phyloP scores from a whole-genome alignment of 30 jellyfish, hydroid and myxozoan species.

The Turritopsis dohrnii region DNA sequence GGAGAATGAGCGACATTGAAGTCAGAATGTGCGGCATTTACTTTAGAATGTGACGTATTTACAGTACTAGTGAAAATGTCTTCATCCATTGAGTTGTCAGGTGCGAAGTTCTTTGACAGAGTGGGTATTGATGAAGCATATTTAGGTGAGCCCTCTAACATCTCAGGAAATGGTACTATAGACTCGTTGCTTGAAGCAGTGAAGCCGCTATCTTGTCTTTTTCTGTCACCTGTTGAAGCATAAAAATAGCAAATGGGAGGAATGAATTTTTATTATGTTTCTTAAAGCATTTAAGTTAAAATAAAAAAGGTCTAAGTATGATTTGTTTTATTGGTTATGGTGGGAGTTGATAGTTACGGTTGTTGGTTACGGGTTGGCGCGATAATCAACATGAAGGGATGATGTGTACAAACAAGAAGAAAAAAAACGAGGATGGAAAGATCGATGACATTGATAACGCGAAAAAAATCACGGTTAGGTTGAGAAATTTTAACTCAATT shows the following conservation, averaged over 20 bases:
- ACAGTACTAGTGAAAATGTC: neutral
- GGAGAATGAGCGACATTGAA: neutral
- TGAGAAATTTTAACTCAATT: too few species aligned
- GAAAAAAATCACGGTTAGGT: neutral
- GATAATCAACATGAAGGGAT: too few species aligned
- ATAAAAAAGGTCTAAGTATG: neutral
- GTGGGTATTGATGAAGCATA: constrained; percentile 36
- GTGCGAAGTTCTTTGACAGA: neutral
- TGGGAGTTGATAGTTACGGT: neutral
- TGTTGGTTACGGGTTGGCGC: too few species aligned
- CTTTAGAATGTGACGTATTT: neutral
- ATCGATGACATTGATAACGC: neutral
- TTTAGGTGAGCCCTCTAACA: neutral
- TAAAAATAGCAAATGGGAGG: neutral
- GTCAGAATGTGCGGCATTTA: neutral
- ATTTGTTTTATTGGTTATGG: neutral
- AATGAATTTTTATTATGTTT: too few species aligned
- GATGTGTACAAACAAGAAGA: too few species aligned
- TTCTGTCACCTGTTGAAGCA: constrained; percentile 7
- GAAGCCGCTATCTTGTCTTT: constrained; percentile 36
- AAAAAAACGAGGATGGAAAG: neutral
- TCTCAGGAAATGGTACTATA: constrained; percentile 37
- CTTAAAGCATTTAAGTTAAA: too few species aligned
- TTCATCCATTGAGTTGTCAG: neutral
- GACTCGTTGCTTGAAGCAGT: constrained; percentile 38